These are phyloP conservation scores for Remorina albescens DNA, from an alignment of 2,797 vertebrate genomes.

Conservation along the genomic window DNA sequence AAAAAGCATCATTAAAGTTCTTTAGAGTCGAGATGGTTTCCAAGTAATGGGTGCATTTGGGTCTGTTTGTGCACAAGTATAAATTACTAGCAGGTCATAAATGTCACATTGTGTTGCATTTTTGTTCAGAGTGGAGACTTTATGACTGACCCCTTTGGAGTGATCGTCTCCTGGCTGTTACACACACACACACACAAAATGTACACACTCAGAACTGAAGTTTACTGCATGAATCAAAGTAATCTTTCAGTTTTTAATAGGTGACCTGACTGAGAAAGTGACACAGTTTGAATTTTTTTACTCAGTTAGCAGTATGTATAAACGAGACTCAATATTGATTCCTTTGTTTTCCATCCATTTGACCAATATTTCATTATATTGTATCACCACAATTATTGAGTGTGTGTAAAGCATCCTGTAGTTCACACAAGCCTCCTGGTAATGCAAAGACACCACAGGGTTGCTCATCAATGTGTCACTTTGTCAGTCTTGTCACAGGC, in stretches of 20 bases:
- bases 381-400: not conserved
- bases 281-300: not conserved
- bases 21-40: slow-evolving; percentile 55
- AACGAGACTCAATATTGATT: not conserved
- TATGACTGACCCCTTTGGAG: slow-evolving; percentile 59
- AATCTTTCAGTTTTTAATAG: slow-evolving; percentile 11
- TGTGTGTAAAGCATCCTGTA: not conserved
- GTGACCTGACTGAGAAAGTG: not conserved
- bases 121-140: slow-evolving; percentile 59
- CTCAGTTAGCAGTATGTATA: not conserved
- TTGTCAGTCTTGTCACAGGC: slow-evolving; percentile 19
- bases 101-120: slow-evolving; percentile 64
- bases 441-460: not conserved
- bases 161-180: slow-evolving; percentile 12
- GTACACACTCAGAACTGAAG: slow-evolving; percentile 10
- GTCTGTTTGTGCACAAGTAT: slow-evolving; percentile 39
- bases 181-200: slow-evolving; percentile 14
- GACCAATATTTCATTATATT: slow-evolving; percentile 1
- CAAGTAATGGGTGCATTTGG: slow-evolving; percentile 61
- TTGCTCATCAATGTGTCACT: slow-evolving; percentile 14
- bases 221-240: slow-evolving; percentile 9
- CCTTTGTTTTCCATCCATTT: not conserved
- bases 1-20: slow-evolving; percentile 56
- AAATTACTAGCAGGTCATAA: slow-evolving; percentile 63
- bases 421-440: not conserved